A percentile compares a stretch with the other conserved stretches of the same genome.
phyloP scores from a whole-genome alignment of 2,888 invertebrate species.

The Phortica okadai region DNA sequence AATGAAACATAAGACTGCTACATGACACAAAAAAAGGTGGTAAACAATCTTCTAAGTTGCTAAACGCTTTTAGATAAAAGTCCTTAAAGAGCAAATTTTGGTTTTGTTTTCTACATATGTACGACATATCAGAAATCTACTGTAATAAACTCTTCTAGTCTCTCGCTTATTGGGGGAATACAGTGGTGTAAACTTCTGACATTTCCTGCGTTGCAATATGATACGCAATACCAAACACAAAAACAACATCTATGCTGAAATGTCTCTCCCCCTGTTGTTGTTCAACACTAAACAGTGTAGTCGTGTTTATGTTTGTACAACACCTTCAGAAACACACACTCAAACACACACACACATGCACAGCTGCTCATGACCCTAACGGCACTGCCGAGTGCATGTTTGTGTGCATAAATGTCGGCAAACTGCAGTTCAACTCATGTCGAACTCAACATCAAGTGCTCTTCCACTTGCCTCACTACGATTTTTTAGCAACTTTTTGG shows the following conservation, averaged over 20 bases:
- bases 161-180: not conserved
- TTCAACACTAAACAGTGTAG: constrained; percentile 60
- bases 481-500: not conserved
- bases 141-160: not conserved
- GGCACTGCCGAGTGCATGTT: not conserved
- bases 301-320: constrained; percentile 60
- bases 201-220: not conserved
- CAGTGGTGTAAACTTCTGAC: constrained; percentile 5
- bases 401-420: not conserved
- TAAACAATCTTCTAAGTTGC: too few species aligned
- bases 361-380: not conserved
- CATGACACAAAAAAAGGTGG: too few species aligned
- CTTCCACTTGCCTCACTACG: not conserved
- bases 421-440: not conserved
- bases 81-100: too few species aligned
- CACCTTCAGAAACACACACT: constrained; percentile 59
- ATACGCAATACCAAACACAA: not conserved
- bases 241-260: not conserved
- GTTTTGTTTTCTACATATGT: not conserved
- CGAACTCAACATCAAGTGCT: not conserved
- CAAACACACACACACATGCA: constrained; percentile 3
- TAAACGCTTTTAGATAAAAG: too few species aligned
- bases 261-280: constrained; percentile 45
- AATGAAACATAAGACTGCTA: too few species aligned
- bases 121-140: not conserved